phyloP scores from a whole-genome alignment of 1,140 invertebrate species.

The Muscidifurax raptorellus region DNA sequence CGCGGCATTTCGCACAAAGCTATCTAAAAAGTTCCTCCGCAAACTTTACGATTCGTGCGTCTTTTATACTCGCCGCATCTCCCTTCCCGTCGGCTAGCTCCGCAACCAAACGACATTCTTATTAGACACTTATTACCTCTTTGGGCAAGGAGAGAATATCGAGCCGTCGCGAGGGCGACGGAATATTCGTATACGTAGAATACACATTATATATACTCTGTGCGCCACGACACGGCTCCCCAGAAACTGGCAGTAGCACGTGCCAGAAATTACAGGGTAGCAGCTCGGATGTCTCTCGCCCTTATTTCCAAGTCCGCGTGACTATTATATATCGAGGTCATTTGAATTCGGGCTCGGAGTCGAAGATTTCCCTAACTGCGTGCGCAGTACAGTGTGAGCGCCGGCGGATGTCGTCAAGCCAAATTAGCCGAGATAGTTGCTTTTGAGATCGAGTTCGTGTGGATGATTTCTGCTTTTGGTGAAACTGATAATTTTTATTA shows the following conservation, averaged over 20 bases:
- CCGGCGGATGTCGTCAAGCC: constrained; percentile 35
- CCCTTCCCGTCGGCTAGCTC: constrained; percentile 8
- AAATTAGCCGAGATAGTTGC: not conserved
- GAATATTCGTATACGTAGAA: constrained; percentile 68
- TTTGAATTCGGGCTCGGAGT: constrained; percentile 65
- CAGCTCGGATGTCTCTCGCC: constrained; percentile 19
- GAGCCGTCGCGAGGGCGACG: constrained; percentile 59
- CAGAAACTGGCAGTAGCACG: constrained; percentile 62
- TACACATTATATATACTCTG: too few relatives aligned
- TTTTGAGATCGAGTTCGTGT: not conserved
- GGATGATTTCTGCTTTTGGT: too few relatives aligned
- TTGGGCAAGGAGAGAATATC: not conserved
- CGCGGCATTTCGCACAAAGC: not conserved
- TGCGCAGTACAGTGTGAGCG: not conserved
- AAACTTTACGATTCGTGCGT: constrained; percentile 36
- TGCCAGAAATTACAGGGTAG: constrained; percentile 72
- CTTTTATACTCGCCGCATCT: not conserved
- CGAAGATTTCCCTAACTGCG: constrained; percentile 61
- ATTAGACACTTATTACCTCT: constrained; percentile 60
- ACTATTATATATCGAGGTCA: constrained; percentile 63
- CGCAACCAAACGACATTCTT: constrained; percentile 49
- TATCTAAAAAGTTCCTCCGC: constrained; percentile 38
- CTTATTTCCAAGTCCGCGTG: constrained; percentile 54
- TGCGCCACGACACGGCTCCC: not conserved
- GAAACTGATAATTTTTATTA: too few relatives aligned